Evolutionary conservation across 2,888 invertebrate genomes (phyloP), one percentile per base, ranked within the genome.

Genomic region (Diplolepis rosae): DNA sequence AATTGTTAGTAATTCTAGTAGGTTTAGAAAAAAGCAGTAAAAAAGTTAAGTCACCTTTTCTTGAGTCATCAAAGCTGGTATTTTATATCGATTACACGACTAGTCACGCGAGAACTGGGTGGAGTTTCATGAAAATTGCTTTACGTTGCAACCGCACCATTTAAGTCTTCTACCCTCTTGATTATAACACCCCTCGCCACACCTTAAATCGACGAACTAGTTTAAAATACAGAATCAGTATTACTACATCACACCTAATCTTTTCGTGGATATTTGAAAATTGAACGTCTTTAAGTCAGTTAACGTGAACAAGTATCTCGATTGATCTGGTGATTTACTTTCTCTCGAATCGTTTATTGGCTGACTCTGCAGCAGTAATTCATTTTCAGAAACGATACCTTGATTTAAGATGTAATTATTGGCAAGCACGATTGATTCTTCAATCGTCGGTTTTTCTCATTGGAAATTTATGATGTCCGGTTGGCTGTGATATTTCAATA

Each of bases 81-180:
- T 72, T 72, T 75, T 9, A 28, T 82, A 84, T 84, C 80, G 82
- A 84, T 83, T 82, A 84, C 77, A 72, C 77, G 77, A 72, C 66
- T 66, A 78, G 83, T 84, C 84, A 85, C 84, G 84, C 84, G 79
- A 84, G 77, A 77, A 70, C 70, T 79, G 81, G 82, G 82, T 77
- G 79, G 81, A 79, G 81, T 75, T 74, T 76, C 71, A 50, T 72
- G 70, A 78, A 79, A 81, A 78, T 73, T 76, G 69, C 73, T 32
- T 75, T 75, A 73, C 72, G 76, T 77, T 75, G 73, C 75, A 75
- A 75, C 72, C 69, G 66, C 71, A 66, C 71, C 69, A 70, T 72
- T 74, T 70, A 74, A 69, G 69, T 48, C 30, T 75, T 77, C 66
- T 75, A 77, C 35, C 35, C 6, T 22, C 32, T 39, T 61, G 15